Conservation (phyloP, 1,140 invertebrate genomes). For the Orius laevigatus region DNA sequence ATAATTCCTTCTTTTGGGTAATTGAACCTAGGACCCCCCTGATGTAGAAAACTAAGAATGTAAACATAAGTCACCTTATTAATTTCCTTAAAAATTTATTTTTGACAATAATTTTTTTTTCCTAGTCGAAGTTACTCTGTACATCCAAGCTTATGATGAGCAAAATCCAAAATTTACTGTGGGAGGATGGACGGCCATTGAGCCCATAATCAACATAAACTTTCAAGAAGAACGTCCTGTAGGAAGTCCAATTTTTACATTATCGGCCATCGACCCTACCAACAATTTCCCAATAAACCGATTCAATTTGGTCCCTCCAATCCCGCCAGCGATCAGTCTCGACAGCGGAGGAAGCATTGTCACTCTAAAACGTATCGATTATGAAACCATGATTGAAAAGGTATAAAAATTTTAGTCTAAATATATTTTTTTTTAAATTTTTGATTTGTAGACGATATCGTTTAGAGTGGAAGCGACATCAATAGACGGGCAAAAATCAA, state of each 20-base stretch:
- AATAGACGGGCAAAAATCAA: slow-evolving; percentile 43
- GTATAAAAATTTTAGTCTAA: slow-evolving; percentile 24
- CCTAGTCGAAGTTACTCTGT: slow-evolving; percentile 51
- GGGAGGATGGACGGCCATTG: slow-evolving; percentile 43
- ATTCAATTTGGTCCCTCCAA: slow-evolving; percentile 16
- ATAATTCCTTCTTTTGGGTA: too few species aligned
- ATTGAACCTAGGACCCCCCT: too few species aligned
- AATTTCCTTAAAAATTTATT: too few species aligned
- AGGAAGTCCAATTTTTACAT: slow-evolving; percentile 54
- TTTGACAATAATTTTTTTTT: slow-evolving; percentile 11
- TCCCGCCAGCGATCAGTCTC: slow-evolving; percentile 18
- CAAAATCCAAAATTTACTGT: slow-evolving; percentile 62
- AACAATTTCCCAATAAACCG: slow-evolving; percentile 22
- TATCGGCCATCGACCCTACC: slow-evolving; percentile 55
- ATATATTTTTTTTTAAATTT: neutral
- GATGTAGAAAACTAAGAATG: too few species aligned
- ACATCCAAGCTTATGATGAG: slow-evolving; percentile 61
- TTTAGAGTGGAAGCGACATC: slow-evolving; percentile 54
- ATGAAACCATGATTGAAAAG: slow-evolving; percentile 46
- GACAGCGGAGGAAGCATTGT: slow-evolving; percentile 41
- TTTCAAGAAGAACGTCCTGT: slow-evolving; percentile 61
- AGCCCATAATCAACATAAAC: slow-evolving; percentile 45
- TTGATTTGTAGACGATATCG: slow-evolving; percentile 34
- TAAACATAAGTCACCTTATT: too few species aligned
- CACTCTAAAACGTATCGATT: slow-evolving; percentile 53